These are phyloP conservation scores for Paracentrotus lividus DNA, from an alignment of 53 echinoderm and acorn worm genomes.

Conservation along the genomic window DNA sequence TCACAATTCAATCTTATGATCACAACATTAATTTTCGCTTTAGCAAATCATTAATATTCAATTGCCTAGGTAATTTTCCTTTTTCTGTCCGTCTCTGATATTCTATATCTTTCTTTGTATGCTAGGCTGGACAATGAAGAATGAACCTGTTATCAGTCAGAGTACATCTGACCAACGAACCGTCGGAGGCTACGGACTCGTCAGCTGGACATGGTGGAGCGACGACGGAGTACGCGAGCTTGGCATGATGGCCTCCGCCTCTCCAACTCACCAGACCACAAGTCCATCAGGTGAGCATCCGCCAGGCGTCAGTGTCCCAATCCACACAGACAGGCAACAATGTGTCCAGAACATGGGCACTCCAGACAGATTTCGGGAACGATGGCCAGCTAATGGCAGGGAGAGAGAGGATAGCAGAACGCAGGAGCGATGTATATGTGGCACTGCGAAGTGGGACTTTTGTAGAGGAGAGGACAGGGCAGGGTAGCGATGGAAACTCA, in stretches of 20 bases:
- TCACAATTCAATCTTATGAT: no score
- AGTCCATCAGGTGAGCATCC: constrained; percentile 19
- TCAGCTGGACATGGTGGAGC: constrained; percentile 64
- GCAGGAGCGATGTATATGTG: constrained; percentile 56
- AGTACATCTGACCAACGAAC: not conserved
- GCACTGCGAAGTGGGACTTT: constrained; percentile 55
- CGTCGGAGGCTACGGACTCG: not conserved
- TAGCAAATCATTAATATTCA: no score
- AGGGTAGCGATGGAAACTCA: not conserved
- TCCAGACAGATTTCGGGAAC: constrained; percentile 65
- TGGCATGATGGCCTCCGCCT: constrained; percentile 51
- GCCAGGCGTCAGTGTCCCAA: constrained; percentile 46
- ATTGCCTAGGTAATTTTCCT: no score
- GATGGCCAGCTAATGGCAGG: constrained; percentile 65
- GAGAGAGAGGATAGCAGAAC: constrained; percentile 52
- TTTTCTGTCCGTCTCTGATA: not conserved
- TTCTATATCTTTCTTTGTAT: not conserved
- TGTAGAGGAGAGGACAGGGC: constrained; percentile 1
- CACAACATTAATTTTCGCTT: no score
- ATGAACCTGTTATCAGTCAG: constrained; percentile 1
- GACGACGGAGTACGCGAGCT: constrained; percentile 65
- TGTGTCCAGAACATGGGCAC: constrained; percentile 23
- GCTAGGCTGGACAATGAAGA: constrained; percentile 55
- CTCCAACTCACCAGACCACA: constrained; percentile 60
- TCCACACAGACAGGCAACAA: constrained; percentile 55